Evolutionary conservation across 1,140 invertebrate species (phyloP).

Genomic region (Octopus sinensis): DNA sequence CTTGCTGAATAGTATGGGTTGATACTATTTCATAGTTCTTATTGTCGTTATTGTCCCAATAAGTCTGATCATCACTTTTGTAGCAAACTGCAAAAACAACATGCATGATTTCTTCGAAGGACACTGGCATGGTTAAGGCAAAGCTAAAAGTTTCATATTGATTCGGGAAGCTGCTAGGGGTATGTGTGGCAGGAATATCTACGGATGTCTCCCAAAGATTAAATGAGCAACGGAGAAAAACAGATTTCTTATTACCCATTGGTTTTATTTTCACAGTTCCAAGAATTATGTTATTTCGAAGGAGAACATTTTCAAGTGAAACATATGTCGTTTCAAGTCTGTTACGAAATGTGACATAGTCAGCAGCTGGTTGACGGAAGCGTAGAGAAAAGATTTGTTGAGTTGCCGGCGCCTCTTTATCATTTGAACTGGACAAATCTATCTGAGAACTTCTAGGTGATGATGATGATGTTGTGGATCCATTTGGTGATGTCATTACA

Average conservation of each 20-base stretch:
- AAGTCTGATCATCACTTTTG: background rate
- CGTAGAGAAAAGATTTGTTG: slow-evolving; percentile 52
- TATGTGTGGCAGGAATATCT: slow-evolving; percentile 75
- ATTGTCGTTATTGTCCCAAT: slow-evolving; percentile 6
- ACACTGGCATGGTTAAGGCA: background rate
- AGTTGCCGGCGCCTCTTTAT: background rate
- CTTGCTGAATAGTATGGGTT: background rate
- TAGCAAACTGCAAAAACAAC: background rate
- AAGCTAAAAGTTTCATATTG: slow-evolving; percentile 7
- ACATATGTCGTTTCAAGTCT: slow-evolving; percentile 78
- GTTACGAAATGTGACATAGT: slow-evolving; percentile 83
- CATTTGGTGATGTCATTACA: background rate
- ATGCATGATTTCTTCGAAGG: background rate
- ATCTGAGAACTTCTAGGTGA: background rate
- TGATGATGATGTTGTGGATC: background rate
- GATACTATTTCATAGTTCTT: slow-evolving; percentile 4
- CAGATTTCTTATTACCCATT: slow-evolving; percentile 68
- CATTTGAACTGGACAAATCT: background rate
- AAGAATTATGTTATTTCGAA: slow-evolving; percentile 76
- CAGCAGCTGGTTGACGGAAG: slow-evolving; percentile 88
- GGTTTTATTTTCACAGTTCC: slow-evolving; percentile 67
- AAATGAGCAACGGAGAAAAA: slow-evolving; percentile 74
- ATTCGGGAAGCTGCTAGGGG: slow-evolving; percentile 50
- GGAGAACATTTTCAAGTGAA: slow-evolving; percentile 87
- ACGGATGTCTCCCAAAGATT: slow-evolving; percentile 77